Evolutionary conservation across 1,140 invertebrate species (phyloP).

Genomic region (Gonatopus flavifemur): DNA sequence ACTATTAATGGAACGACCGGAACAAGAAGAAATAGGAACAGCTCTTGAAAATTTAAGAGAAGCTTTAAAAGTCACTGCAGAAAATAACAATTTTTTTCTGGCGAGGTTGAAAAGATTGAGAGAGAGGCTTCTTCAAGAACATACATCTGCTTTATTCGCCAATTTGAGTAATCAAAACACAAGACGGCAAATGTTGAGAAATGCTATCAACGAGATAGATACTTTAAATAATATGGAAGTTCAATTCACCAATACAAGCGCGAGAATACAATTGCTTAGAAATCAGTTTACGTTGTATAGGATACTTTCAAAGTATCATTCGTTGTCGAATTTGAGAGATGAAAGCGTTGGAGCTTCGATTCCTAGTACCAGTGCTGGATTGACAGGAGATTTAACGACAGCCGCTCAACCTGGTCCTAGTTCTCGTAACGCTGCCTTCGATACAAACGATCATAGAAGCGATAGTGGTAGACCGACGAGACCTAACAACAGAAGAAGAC

Average conservation of each 20-base stretch:
- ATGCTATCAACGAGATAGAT: slow-evolving; percentile 31
- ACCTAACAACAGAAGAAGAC: slow-evolving; percentile 16
- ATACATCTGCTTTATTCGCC: slow-evolving; percentile 16
- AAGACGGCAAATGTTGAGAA: slow-evolving; percentile 21
- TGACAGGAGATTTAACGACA: no score
- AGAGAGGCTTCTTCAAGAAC: slow-evolving; percentile 22
- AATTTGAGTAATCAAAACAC: slow-evolving; percentile 14
- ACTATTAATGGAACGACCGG: slow-evolving; percentile 18
- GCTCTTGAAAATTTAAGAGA: slow-evolving; percentile 24
- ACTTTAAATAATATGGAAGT: slow-evolving; percentile 32
- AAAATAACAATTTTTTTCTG: slow-evolving; percentile 28
- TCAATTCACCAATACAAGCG: slow-evolving; percentile 26
- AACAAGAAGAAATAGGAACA: slow-evolving; percentile 17
- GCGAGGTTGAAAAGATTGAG: slow-evolving; percentile 27
- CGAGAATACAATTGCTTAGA: slow-evolving; percentile 29
- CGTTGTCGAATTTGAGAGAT: slow-evolving; percentile 7
- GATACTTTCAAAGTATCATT: slow-evolving; percentile 1
- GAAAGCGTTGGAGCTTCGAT: slow-evolving; percentile 1
- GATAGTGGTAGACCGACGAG: slow-evolving; percentile 1
- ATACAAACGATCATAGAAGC: no score
- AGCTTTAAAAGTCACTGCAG: slow-evolving; percentile 22
- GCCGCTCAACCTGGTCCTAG: no score
- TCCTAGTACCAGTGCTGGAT: slow-evolving; percentile 13
- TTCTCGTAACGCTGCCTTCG: no score
- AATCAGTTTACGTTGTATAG: slow-evolving; percentile 20